phyloP scores from a whole-genome alignment of 2,797 vertebrate genomes.

The Vespertilio murinus region DNA sequence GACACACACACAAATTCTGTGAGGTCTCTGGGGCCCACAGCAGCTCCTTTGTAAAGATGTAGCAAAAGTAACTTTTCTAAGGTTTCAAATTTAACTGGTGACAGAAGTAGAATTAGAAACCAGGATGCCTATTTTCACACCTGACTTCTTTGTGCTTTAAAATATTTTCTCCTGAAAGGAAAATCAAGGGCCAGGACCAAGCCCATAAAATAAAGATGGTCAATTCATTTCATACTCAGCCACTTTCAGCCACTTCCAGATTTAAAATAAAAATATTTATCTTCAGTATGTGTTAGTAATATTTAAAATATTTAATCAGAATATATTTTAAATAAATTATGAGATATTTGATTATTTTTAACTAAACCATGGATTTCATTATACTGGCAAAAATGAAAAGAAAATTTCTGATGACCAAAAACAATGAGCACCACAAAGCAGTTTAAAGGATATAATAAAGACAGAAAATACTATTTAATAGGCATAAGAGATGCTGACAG shows the following conservation, averaged over 20 bases:
- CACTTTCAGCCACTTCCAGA: neutral
- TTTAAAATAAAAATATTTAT: neutral
- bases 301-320: neutral
- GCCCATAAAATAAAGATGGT: neutral
- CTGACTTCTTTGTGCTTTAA: neutral
- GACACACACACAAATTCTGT: neutral
- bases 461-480: slow-evolving; percentile 6
- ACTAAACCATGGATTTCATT: neutral
- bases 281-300: neutral
- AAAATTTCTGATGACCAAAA: neutral
- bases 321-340: neutral
- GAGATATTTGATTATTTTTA: neutral
- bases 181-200: neutral
- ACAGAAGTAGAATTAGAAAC: neutral
- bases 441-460: neutral
- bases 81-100: neutral
- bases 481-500: neutral
- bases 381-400: neutral
- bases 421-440: neutral
- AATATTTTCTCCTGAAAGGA: neutral
- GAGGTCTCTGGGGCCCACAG: neutral
- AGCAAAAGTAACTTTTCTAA: neutral
- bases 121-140: neutral
- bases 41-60: neutral
- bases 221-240: neutral